phyloP scores from a whole-genome alignment of 2,113 vertebrate genomes.

The Vanacampus margaritifer region DNA sequence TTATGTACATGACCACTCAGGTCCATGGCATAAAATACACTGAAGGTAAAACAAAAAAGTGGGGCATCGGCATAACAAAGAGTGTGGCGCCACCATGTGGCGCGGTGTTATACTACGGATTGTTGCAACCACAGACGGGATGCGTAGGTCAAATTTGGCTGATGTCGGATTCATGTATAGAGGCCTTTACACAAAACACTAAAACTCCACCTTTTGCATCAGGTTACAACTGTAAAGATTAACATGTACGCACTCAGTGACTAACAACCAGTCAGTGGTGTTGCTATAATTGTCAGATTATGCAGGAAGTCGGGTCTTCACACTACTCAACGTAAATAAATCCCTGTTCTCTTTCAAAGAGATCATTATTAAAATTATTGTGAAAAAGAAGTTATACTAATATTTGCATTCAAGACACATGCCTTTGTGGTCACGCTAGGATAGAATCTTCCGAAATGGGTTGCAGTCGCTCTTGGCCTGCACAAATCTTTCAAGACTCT shows the following conservation, averaged over 20 bases:
- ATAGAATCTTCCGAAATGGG: conserved; percentile 18
- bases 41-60: too few species aligned
- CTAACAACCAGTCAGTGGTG: neutral
- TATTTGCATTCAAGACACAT: conserved; percentile 19
- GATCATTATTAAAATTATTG: neutral
- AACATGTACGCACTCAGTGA: neutral
- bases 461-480: conserved; percentile 29
- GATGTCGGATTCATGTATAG: too few species aligned
- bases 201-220: too few species aligned
- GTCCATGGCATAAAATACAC: too few species aligned
- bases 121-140: too few species aligned
- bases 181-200: too few species aligned
- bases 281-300: neutral
- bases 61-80: too few species aligned
- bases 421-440: conserved; percentile 47
- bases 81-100: too few species aligned
- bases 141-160: too few species aligned
- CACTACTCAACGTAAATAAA: neutral
- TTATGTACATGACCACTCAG: too few species aligned
- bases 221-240: neutral
- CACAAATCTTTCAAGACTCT: conserved; percentile 46
- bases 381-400: neutral
- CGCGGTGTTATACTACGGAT: too few species aligned
- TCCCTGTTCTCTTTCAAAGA: neutral
- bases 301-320: neutral